These are phyloP conservation scores for Papilio glaucus DNA, from an alignment of 1,140 invertebrate species.

Conservation along the genomic window DNA sequence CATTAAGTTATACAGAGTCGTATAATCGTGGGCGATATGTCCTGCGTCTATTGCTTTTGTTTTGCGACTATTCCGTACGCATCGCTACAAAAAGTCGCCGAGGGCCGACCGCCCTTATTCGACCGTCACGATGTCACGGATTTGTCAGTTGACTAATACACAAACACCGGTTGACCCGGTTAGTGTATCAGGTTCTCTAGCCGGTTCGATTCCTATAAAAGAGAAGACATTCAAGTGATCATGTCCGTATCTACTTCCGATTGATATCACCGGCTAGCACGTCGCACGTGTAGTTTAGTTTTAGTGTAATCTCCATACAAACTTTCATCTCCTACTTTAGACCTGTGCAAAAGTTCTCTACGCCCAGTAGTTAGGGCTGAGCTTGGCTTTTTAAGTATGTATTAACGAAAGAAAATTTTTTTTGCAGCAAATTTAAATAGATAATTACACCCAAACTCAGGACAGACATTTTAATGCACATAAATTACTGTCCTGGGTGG, in stretches of 20 bases:
- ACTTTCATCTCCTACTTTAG: background rate
- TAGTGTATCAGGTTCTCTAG: background rate
- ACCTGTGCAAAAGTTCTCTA: too few species aligned
- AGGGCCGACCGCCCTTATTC: background rate
- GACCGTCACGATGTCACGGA: background rate
- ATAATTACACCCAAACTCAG: too few species aligned
- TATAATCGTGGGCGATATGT: too few species aligned
- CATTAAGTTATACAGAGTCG: too few species aligned
- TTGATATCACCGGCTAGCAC: background rate
- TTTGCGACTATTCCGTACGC: background rate
- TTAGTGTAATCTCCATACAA: background rate
- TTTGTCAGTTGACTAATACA: background rate
- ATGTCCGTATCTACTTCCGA: background rate
- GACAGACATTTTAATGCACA: too few species aligned
- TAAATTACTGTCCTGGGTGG: too few species aligned
- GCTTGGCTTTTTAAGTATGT: too few species aligned
- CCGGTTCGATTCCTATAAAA: slow-evolving; percentile 9
- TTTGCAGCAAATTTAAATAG: background rate
- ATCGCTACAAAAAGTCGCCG: background rate
- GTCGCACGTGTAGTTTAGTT: background rate
- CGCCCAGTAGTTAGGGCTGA: too few species aligned
- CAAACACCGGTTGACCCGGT: slow-evolving; percentile 4
- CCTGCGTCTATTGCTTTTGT: background rate
- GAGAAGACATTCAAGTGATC: background rate
- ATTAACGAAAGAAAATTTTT: too few species aligned